Percentiles rank a stretch among this genome's conserved stretches.
Conservation (phyloP, 1,140 invertebrate species). For the Cecropterus lyciades region DNA sequence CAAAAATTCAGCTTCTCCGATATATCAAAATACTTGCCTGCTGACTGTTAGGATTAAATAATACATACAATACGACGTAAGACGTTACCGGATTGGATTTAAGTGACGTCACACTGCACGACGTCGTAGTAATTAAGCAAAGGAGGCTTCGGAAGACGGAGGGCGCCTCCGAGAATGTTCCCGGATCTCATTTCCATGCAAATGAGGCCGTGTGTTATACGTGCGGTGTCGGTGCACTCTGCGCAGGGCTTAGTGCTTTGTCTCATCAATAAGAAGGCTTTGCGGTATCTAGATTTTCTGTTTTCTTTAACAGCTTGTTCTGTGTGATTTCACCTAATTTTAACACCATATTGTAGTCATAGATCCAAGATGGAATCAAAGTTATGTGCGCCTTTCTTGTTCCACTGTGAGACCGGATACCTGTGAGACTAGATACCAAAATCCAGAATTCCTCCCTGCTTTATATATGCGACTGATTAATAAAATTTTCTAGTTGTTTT, state of each 20-base stretch:
- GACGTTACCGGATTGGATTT: conserved; percentile 19
- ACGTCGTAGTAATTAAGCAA: conserved; percentile 77
- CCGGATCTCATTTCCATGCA: conserved; percentile 78
- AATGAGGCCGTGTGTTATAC: conserved; percentile 72
- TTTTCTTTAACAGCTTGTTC: too few species aligned
- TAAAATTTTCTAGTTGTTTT: too few species aligned
- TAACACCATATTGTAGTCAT: too few species aligned
- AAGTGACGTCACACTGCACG: conserved; percentile 54
- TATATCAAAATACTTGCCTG: neutral
- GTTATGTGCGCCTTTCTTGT: too few species aligned
- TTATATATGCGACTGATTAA: too few species aligned
- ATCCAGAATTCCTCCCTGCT: too few species aligned
- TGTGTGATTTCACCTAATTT: too few species aligned
- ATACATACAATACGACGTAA: conserved; percentile 12
- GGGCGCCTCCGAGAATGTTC: conserved; percentile 69
- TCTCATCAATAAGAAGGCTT: conserved; percentile 10
- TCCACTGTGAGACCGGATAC: too few species aligned
- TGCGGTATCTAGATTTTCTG: too few species aligned
- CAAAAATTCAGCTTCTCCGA: too few species aligned
- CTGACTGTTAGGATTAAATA: neutral
- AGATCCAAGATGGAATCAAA: too few species aligned
- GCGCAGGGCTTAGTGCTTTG: conserved; percentile 19
- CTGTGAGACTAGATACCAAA: too few species aligned
- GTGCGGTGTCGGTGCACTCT: conserved; percentile 26
- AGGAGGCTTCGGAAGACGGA: conserved; percentile 74